phyloP scores from a whole-genome alignment of 2,797 vertebrate species.

The Chloroceryle amazona region DNA sequence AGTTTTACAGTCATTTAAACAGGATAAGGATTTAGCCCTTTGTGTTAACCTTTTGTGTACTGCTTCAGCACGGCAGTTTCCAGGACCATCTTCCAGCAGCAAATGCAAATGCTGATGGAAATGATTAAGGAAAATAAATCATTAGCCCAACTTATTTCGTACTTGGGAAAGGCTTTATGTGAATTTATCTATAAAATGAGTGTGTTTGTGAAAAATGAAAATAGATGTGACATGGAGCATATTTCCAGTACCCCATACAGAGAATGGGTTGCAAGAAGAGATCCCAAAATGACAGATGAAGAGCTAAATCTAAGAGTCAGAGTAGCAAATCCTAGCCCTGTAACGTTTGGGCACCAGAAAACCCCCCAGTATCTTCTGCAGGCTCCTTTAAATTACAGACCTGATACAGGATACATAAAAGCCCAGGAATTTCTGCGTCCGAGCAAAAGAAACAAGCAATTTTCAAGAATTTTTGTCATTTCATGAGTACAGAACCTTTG shows the following conservation, averaged over 20 bases:
- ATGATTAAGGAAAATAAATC: conserved; percentile 3
- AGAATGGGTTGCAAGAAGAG: background rate
- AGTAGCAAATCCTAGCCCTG: background rate
- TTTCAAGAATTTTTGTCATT: background rate
- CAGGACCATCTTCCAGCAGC: conserved; percentile 30
- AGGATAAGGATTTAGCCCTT: conserved; percentile 3
- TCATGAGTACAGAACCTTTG: background rate
- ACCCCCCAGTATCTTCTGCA: background rate
- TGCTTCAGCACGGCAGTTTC: background rate
- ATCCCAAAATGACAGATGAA: background rate
- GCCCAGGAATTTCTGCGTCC: background rate
- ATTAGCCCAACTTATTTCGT: background rate
- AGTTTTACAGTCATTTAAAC: background rate
- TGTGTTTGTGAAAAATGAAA: background rate
- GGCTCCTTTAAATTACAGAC: background rate
- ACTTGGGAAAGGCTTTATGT: background rate
- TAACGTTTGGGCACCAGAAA: background rate
- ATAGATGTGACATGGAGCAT: background rate
- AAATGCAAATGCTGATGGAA: background rate
- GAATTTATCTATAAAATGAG: background rate
- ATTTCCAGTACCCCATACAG: background rate
- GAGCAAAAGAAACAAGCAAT: background rate
- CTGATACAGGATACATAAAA: background rate
- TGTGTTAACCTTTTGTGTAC: background rate
- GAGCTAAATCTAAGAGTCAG: background rate